Evolutionary conservation across 2,797 vertebrate species (phyloP), one percentile per base, ranked within the genome.

Genomic region (Liparis tanakae): DNA sequence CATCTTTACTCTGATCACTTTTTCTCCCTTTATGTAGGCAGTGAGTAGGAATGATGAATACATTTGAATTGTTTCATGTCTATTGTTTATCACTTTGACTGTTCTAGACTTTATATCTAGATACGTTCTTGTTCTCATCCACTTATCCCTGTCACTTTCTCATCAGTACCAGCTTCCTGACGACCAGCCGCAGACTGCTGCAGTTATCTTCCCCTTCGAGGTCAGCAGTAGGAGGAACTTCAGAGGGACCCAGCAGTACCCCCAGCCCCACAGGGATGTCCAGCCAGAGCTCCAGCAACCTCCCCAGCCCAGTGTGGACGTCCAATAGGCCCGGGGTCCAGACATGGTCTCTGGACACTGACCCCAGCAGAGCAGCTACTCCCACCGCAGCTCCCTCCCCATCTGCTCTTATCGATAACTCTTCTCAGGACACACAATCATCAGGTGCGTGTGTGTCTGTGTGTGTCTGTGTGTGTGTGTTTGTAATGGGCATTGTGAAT

Each of bases 341-440:
- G 75, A 41, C 54, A 0, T 94, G 92, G 92, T 80, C 85, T 79
- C 61, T 78, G 57, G 90, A 92, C 43, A 61, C 55, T 1, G 91
- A 93, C 79, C 65, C 87, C 46, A 80, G 70, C 56, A 87, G 72
- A 79, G 75, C 84, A 66, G 80, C 75, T 53, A 67, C 75, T n/a
- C 60, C 83, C 37, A 66, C 36, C 34, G 91, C 87, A 18, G 74
- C 67, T 62, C 90, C 90, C 18, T 93, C 93, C 48, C 94, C 94
- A 37, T 83, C 90, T 34, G 76, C 88, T 78, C 71, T 94, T 65
- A 92, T 92, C 81, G 94, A 94, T 68, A 88, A 85, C 65, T 93
- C 90, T 13, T 95, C 94, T 91, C 94, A 94, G 92, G 94, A 94
- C 82, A 94, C 94, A 15, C 92, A 94, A 70, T 95, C 94, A 73